These are phyloP conservation scores for Philopotamus ludificatus DNA, from an alignment of 1,140 invertebrate species.

Conservation along the genomic window DNA sequence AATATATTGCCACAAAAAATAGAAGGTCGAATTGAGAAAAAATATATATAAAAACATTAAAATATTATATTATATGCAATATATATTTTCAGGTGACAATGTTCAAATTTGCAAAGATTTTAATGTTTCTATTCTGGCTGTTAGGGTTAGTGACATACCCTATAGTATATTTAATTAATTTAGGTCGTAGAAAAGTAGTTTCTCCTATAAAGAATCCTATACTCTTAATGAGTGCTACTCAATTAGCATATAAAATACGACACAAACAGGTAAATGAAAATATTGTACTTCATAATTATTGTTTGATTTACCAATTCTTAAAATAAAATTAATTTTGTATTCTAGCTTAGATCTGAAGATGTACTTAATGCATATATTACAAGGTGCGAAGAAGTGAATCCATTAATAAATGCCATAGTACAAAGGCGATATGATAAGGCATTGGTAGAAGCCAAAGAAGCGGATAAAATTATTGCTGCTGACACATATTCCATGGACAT, in stretches of 20 bases:
- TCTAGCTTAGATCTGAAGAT: constrained; percentile 59
- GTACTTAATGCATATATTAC: constrained; percentile 64
- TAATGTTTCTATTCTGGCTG: not conserved
- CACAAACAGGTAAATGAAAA: constrained; percentile 61
- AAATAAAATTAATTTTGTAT: not conserved
- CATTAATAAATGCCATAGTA: constrained; percentile 68
- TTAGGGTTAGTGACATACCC: constrained; percentile 46
- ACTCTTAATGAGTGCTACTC: constrained; percentile 61
- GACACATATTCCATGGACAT: constrained; percentile 51
- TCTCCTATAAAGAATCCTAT: constrained; percentile 60
- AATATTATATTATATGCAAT: too few species aligned
- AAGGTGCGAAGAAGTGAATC: constrained; percentile 65
- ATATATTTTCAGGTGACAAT: too few species aligned
- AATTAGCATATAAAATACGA: constrained; percentile 61
- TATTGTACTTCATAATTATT: too few species aligned
- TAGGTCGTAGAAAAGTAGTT: constrained; percentile 54
- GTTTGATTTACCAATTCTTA: not conserved
- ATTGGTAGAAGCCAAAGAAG: constrained; percentile 57
- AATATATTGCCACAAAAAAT: too few species aligned
- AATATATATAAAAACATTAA: too few species aligned
- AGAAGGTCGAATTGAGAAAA: too few species aligned
- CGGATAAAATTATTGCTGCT: constrained; percentile 52
- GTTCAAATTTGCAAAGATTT: not conserved
- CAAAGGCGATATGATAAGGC: constrained; percentile 66
- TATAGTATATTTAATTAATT: constrained; percentile 48